Evolutionary conservation across 2,888 invertebrate genomes (phyloP), one percentile per base, ranked within the genome.

Genomic region (Girardia tigrina): DNA sequence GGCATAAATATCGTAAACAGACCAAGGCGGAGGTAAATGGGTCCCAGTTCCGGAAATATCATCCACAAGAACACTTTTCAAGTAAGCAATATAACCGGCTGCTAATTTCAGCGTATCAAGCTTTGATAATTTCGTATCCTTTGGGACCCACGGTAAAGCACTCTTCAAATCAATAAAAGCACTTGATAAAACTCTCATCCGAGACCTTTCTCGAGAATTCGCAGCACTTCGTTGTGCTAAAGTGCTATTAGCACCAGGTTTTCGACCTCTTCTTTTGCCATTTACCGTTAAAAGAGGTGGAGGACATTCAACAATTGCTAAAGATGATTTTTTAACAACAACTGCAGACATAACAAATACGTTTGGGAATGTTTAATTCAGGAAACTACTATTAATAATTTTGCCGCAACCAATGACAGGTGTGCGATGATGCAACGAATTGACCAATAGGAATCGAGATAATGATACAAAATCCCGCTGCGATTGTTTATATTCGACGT

Each of bases 171-270:
- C 76, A 23, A 76, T 36, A 42, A 76, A 76, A 1, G 74, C 76
- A 26, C 76, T 75, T 1, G 76, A 76, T 27, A 76, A 69, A 42
- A 76, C 76, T 28, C 76, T 29, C 76, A 76, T 76, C 26, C 76
- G 76, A 12, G 76, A 76, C 4, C 76, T 27, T 69, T 76, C 76
- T 26, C 76, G 16, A 8, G 76, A 76, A 29, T 76, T 76, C 6
- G 76, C 76, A 12, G 76, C 76, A 75, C 73, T 76, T 16, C 76
- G 8, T 69, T 76, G 76, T 6, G 76, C 76, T 28, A 76, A 14
- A 4, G 76, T 76, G 20, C 73, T 74, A 26, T 76, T 76, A 16
- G 73, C 76, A n/a, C 76, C 76, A 1, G 76, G 76, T 56, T 76
- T 76, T 23, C 76, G 75, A 23, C 76, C 76, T 6, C 76, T 28